phyloP scores from a whole-genome alignment of 2,888 invertebrate species.

The Endotricha flammealis region DNA sequence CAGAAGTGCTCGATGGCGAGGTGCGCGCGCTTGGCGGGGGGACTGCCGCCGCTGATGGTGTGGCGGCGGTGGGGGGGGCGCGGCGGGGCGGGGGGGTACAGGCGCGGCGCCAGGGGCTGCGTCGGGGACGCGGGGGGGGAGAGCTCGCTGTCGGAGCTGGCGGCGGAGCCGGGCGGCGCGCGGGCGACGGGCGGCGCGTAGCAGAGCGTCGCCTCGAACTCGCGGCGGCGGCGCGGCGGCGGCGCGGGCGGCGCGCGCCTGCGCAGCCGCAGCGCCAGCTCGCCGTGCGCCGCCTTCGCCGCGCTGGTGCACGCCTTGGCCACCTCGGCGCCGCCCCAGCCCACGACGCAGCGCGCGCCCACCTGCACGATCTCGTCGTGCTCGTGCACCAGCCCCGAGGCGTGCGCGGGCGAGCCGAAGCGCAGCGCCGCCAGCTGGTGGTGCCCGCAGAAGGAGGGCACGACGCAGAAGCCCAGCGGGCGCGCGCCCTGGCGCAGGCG shows the following conservation, averaged over 20 bases:
- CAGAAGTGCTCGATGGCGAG: slow-evolving; percentile 86
- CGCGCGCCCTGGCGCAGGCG: slow-evolving; percentile 91
- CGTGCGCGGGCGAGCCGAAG: slow-evolving; percentile 94
- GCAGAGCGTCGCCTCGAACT: slow-evolving; percentile 29
- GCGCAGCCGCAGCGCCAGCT: slow-evolving; percentile 30
- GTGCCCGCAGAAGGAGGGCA: slow-evolving; percentile 88
- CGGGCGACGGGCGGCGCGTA: slow-evolving; percentile 25
- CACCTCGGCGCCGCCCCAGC: slow-evolving; percentile 50
- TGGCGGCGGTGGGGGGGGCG: slow-evolving; percentile 80
- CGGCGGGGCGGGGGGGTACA: slow-evolving; percentile 15
- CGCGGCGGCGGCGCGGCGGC: slow-evolving; percentile 31
- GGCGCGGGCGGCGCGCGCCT: slow-evolving; percentile 26
- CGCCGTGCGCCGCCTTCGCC: slow-evolving; percentile 25
- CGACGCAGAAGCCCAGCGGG: slow-evolving; percentile 93
- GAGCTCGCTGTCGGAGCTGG: slow-evolving; percentile 17
- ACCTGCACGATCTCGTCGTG: slow-evolving; percentile 96
- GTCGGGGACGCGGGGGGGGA: slow-evolving; percentile 17
- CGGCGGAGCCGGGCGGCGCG: slow-evolving; percentile 23
- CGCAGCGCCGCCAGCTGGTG: slow-evolving; percentile 92
- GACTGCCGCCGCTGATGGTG: slow-evolving; percentile 90
- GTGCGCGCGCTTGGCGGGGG: slow-evolving; percentile 80
- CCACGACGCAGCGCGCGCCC: slow-evolving; percentile 25
- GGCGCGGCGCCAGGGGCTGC: slow-evolving; percentile 12
- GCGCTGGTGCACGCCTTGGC: slow-evolving; percentile 15
- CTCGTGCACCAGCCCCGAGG: slow-evolving; percentile 93